These are phyloP conservation scores for Anneissia japonica DNA, from an alignment of 35 echinoderm and acorn worm species.

Conservation along the genomic window DNA sequence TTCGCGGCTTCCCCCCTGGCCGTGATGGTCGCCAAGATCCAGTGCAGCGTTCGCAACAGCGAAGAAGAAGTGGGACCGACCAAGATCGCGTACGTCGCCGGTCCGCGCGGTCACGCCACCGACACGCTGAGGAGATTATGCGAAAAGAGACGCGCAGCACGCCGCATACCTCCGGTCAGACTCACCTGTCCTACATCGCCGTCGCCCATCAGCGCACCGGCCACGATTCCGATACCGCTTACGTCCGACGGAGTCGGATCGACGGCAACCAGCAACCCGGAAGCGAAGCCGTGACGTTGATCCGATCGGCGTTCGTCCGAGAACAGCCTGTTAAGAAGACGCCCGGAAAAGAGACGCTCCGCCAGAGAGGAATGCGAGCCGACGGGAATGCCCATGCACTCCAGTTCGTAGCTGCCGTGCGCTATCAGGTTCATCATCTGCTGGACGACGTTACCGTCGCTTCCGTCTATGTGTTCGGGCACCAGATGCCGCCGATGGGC, in stretches of 20 bases:
- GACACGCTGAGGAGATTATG: background rate
- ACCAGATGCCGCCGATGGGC: background rate
- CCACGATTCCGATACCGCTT: background rate
- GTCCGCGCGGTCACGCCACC: background rate
- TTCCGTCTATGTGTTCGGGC: conserved; percentile 4
- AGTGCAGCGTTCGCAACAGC: too few species aligned
- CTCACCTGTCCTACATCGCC: background rate
- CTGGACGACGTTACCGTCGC: background rate
- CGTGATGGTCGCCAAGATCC: too few species aligned
- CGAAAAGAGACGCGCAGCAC: background rate
- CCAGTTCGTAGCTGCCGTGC: background rate
- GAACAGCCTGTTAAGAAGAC: background rate
- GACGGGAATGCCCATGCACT: background rate
- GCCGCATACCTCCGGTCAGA: background rate
- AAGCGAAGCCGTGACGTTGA: background rate
- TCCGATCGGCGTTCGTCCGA: background rate
- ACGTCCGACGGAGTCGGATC: background rate
- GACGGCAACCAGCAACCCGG: background rate
- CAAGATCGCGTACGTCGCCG: too few species aligned
- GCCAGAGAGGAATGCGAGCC: background rate
- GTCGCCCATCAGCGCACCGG: background rate
- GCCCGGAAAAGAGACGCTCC: background rate
- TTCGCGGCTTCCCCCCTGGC: too few species aligned
- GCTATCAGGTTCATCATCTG: conserved; percentile 7
- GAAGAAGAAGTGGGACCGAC: too few species aligned